Evolutionary conservation across 2,113 vertebrate species (phyloP).

Genomic region (Perognathus longimembris): DNA sequence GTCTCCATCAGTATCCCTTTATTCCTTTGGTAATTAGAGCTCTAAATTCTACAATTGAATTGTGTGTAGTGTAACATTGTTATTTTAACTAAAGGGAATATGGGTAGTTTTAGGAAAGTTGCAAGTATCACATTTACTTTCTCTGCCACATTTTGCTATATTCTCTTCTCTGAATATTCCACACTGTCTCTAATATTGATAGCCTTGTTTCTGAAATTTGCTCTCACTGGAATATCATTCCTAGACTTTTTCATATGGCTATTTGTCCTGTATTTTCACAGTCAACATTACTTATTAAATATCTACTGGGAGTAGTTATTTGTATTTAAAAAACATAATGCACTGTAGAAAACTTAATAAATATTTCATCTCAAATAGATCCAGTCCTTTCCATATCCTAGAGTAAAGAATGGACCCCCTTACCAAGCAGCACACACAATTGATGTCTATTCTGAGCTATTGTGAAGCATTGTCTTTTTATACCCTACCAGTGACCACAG

Average conservation of each 20-base stretch:
- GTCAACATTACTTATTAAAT: slow-evolving; percentile 24
- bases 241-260: not conserved
- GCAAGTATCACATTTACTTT: not conserved
- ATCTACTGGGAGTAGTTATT: not conserved
- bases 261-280: not conserved
- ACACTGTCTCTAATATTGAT: not conserved
- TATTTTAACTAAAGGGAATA: slow-evolving; percentile 47
- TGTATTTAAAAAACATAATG: slow-evolving; percentile 43
- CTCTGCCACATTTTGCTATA: not conserved
- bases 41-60: not conserved
- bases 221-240: not conserved
- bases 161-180: not conserved
- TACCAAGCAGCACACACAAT: not conserved
- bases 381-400: not conserved
- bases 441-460: not conserved
- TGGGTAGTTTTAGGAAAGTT: not conserved
- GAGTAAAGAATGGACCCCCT: not conserved
- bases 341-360: not conserved
- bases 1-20: not conserved
- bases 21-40: not conserved
- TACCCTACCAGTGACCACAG: not conserved
- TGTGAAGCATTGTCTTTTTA: not conserved
- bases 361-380: not conserved
- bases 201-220: not conserved
- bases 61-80: not conserved